phyloP scores from a whole-genome alignment of 2,888 invertebrate genomes.

The Athripsodes cinereus region DNA sequence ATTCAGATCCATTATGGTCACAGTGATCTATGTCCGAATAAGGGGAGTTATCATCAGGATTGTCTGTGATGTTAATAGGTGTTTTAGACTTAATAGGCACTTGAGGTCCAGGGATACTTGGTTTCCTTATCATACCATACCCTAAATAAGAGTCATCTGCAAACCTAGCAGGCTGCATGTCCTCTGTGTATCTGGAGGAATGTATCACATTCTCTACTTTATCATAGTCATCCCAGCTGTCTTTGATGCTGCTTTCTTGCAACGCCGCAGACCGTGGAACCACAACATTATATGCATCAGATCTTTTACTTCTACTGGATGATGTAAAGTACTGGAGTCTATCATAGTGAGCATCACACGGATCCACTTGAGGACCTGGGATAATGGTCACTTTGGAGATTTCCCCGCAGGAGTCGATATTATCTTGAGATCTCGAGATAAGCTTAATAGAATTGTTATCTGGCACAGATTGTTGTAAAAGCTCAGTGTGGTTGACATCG shows the following conservation, averaged over 20 bases:
- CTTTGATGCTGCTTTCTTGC: slow-evolving; percentile 36
- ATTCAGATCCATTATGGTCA: slow-evolving; percentile 70
- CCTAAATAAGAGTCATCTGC: slow-evolving; percentile 78
- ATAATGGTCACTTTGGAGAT: slow-evolving; percentile 52
- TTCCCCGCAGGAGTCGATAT: slow-evolving; percentile 43
- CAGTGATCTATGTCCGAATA: slow-evolving; percentile 56
- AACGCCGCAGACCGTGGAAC: slow-evolving; percentile 53
- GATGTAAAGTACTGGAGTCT: slow-evolving; percentile 76
- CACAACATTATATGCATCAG: slow-evolving; percentile 63
- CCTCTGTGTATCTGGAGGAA: slow-evolving; percentile 67
- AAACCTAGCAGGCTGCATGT: slow-evolving; percentile 64
- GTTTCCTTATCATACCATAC: slow-evolving; percentile 71
- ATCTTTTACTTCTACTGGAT: slow-evolving; percentile 59
- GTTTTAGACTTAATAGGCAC: slow-evolving; percentile 47
- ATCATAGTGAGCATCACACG: slow-evolving; percentile 64
- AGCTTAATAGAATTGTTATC: slow-evolving; percentile 47
- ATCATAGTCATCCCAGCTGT: slow-evolving; percentile 69
- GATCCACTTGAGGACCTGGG: slow-evolving; percentile 44
- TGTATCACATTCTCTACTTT: slow-evolving; percentile 65
- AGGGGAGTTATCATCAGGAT: slow-evolving; percentile 37
- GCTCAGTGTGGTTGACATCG: slow-evolving; percentile 67
- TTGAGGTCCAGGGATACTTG: slow-evolving; percentile 50
- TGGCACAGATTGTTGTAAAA: slow-evolving; percentile 43
- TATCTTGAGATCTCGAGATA: slow-evolving; percentile 49
- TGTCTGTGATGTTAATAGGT: slow-evolving; percentile 37